These are phyloP conservation scores for Muntiacus muntjak DNA, from an alignment of 2,113 vertebrate species.

Conservation along the genomic window DNA sequence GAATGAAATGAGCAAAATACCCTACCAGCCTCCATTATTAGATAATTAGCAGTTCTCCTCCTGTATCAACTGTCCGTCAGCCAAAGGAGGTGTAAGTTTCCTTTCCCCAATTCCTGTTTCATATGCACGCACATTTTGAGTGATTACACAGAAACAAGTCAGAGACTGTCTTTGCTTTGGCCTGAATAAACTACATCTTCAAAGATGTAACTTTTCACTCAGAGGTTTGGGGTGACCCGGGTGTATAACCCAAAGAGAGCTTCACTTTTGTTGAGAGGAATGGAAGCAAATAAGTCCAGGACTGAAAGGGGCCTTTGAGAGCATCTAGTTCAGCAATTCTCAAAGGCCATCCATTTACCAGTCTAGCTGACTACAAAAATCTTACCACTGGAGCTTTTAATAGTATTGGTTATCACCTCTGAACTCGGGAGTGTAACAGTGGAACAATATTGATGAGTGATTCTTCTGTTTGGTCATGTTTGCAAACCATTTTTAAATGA, in stretches of 20 bases:
- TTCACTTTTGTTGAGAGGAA: slow-evolving; percentile 18
- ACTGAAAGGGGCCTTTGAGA: background rate
- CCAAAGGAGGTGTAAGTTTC: background rate
- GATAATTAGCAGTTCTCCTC: slow-evolving; percentile 1
- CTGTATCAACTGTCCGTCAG: background rate
- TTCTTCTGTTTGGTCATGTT: background rate
- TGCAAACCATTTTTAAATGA: background rate
- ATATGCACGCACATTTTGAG: background rate
- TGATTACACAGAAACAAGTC: background rate
- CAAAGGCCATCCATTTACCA: background rate
- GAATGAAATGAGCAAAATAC: slow-evolving; percentile 16
- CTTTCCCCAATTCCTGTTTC: background rate
- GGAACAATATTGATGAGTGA: background rate
- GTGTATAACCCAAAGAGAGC: background rate
- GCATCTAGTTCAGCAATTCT: background rate
- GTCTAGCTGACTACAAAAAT: background rate
- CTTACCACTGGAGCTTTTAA: background rate
- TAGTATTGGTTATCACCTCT: background rate
- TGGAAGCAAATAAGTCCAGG: background rate
- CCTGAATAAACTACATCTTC: slow-evolving; percentile 5
- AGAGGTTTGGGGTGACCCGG: background rate
- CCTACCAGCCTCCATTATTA: background rate
- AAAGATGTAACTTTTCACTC: background rate
- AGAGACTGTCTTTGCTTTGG: background rate
- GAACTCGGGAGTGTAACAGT: background rate